Conservation (phyloP, 2,797 vertebrate species). For the Alca torda region DNA sequence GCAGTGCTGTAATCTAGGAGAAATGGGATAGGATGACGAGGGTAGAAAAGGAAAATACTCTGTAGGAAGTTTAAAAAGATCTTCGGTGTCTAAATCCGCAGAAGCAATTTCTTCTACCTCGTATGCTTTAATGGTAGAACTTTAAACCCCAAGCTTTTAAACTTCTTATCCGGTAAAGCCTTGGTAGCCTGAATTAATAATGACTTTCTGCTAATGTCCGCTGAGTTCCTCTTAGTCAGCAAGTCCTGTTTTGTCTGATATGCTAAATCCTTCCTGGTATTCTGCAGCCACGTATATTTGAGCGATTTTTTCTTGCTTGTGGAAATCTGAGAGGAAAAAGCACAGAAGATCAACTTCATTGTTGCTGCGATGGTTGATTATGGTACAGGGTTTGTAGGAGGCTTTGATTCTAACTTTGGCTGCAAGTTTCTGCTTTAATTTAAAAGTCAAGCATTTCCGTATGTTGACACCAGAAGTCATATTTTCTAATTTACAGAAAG, state of each 20-base stretch:
- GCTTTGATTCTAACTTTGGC: neutral
- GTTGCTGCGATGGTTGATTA: neutral
- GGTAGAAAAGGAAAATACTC: neutral
- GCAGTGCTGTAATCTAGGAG: neutral
- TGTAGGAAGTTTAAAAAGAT: neutral
- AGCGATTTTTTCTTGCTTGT: neutral
- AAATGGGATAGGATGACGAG: neutral
- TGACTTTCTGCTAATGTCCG: constrained; percentile 3
- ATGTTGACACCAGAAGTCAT: accelerated
- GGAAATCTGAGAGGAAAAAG: neutral
- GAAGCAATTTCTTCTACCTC: constrained; percentile 7
- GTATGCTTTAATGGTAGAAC: neutral
- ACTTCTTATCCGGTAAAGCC: constrained; percentile 41
- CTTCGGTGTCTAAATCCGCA: neutral
- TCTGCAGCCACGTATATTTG: neutral
- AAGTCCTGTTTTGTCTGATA: constrained; percentile 17
- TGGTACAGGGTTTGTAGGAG: neutral
- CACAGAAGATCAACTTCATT: neutral
- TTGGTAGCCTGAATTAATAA: constrained; percentile 9
- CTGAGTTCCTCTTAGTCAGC: constrained; percentile 23
- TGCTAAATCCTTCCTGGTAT: neutral
- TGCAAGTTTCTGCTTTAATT: neutral
- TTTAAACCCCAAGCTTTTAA: constrained; percentile 34
- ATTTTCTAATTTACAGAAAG: neutral
- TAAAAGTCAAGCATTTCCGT: neutral